Percentiles rank a stretch among this genome's conserved stretches.
phyloP scores from a whole-genome alignment of 2,888 invertebrate species.

The Catonia carolina region DNA sequence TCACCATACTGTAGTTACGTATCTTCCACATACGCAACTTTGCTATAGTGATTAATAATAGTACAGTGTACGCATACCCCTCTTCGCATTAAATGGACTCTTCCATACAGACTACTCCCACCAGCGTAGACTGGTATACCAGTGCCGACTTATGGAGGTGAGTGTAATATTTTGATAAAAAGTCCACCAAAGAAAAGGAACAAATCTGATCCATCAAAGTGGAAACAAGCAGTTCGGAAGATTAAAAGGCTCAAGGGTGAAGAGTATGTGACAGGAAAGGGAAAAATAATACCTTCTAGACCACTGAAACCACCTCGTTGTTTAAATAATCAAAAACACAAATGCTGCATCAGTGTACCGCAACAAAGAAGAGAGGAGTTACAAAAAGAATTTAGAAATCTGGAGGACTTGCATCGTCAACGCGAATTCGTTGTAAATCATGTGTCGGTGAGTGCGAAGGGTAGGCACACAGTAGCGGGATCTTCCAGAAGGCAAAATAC shows the following conservation, averaged over 20 bases:
- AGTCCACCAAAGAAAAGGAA: neutral
- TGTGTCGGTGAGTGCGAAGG: neutral
- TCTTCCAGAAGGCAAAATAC: neutral
- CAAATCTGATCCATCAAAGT: slow-evolving; percentile 1
- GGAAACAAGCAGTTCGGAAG: no score
- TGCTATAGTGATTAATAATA: slow-evolving; percentile 1
- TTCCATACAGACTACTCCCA: no score
- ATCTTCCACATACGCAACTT: neutral
- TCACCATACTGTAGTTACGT: neutral
- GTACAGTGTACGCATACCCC: no score
- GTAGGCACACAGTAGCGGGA: neutral
- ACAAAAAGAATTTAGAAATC: slow-evolving; percentile 5
- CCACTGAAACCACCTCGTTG: neutral
- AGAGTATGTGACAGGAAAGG: neutral
- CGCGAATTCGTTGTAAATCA: neutral
- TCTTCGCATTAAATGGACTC: no score
- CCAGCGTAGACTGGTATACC: no score
- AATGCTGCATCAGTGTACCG: neutral
- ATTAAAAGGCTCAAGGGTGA: no score
- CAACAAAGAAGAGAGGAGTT: neutral
- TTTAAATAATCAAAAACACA: slow-evolving; percentile 3
- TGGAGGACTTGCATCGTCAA: neutral
- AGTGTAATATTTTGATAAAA: neutral
- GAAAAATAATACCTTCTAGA: slow-evolving; percentile 8
- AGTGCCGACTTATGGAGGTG: no score